Base-by-base conservation (phyloP, 35 echinoderm and acorn worm species). In the Anneissia japonica region DNA sequence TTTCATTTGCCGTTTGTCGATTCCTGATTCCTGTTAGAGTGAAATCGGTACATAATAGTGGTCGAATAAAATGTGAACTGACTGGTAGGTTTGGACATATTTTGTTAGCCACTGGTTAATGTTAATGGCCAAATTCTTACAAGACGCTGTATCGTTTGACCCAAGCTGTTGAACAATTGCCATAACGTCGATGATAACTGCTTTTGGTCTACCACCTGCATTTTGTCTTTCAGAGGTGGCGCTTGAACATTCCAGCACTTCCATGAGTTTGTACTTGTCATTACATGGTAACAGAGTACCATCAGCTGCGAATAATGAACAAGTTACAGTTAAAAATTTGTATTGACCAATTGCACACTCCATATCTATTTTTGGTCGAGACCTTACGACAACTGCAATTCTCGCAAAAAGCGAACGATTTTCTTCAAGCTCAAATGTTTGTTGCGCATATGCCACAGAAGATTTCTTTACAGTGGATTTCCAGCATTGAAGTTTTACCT, bases 241-340 rank as follows among this genome's bases (percentile, higher is more conserved):
- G 12, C 79, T 31, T 0, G 74, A 39, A 29, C 4, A 16, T 89
- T 89, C 87, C 13, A 89, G 31, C 32, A 38, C 55, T 32, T 17
- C 4, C 87, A 89, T 89, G 21, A 89, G 80, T 72, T 89, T 89
- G 32, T 31, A 37, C 56, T 89, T 82, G 34, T 89, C 87, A 35
- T 46, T 89, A 83, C 46, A 38, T 0, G 79, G 87, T 89, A 89
- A 38, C 17, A 83, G 28, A 35, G 56, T 40, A 36, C 87, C 81
- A 89, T 45, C 32, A 36, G 29, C 0, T 35, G 56, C 26, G 37
- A 89, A 89, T 4, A 89, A 80, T 12, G 87, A 45, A 33, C 87
- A 30, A 64, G 87, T 34, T 64, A 83, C 31, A 72, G 45, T 35
- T 39, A 56, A 74, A 32, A 89, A 89, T 76, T 89, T 80, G 31